These are phyloP conservation scores for Parauchenoglanis ngamensis DNA, from an alignment of 2,797 vertebrate genomes.

Conservation along the genomic window DNA sequence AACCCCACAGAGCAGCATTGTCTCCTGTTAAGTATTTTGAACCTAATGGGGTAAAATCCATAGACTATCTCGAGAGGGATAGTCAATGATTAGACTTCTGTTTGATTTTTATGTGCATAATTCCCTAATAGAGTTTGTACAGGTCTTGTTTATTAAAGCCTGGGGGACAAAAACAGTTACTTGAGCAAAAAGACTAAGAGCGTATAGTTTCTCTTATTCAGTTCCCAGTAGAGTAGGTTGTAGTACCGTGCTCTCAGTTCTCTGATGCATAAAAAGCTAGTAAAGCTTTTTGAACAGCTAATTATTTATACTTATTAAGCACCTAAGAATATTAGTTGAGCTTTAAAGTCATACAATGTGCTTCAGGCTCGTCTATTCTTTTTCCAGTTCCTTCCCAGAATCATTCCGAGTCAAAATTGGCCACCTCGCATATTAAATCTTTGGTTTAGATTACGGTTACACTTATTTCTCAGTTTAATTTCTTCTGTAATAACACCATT, in stretches of 20 bases:
- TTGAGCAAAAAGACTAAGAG: background rate
- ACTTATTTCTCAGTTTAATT: background rate
- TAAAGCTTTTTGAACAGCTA: background rate
- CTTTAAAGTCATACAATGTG: background rate
- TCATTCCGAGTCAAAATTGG: background rate
- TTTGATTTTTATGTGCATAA: background rate
- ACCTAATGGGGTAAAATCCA: background rate
- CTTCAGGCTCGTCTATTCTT: too few species aligned
- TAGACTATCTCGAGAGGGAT: background rate
- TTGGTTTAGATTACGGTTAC: background rate
- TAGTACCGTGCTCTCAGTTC: background rate
- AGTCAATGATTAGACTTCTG: background rate
- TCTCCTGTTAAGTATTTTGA: background rate
- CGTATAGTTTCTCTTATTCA: background rate
- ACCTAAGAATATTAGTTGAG: background rate
- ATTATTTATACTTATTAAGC: too few species aligned
- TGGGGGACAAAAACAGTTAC: background rate
- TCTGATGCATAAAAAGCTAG: background rate
- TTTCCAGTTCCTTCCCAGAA: too few species aligned
- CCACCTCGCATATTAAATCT: background rate
- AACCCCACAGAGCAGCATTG: background rate
- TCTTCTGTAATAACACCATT: background rate
- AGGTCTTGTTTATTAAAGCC: background rate
- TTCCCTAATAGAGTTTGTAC: background rate
- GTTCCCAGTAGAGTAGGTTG: background rate